Conservation (phyloP, 92 coral and sea anemone genomes). For the Micromussa lordhowensis region DNA sequence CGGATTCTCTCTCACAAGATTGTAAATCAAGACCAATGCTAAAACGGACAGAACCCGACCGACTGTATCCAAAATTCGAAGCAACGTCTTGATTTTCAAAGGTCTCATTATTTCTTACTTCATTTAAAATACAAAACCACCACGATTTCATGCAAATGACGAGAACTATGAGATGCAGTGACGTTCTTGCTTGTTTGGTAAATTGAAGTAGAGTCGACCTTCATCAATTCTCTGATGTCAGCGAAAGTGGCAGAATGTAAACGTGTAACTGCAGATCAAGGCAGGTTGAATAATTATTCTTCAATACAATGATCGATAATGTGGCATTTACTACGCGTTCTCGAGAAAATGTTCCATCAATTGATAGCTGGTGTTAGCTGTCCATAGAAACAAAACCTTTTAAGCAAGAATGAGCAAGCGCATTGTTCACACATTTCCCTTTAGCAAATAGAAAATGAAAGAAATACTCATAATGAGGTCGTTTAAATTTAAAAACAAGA, state of each 20-base stretch:
- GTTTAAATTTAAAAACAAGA: neutral
- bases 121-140: neutral
- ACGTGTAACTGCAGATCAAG: neutral
- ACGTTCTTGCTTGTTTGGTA: neutral
- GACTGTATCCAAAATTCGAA: constrained; percentile 9
- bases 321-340: neutral
- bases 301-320: neutral
- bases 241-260: neutral
- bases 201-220: neutral
- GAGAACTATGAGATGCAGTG: neutral
- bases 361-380: neutral
- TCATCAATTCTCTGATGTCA: neutral
- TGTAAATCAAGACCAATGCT: constrained; percentile 31
- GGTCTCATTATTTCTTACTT: constrained; percentile 17
- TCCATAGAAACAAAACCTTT: constrained; percentile 10
- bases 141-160: neutral
- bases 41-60: constrained; percentile 12
- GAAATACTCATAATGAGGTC: neutral
- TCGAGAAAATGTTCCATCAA: neutral
- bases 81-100: constrained; percentile 1
- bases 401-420: constrained; percentile 5
- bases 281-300: neutral
- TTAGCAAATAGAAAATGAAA: neutral
- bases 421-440: neutral
- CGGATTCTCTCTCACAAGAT: neutral